phyloP scores from a whole-genome alignment of 1,140 invertebrate species.

The Eriocheir sinensis region DNA sequence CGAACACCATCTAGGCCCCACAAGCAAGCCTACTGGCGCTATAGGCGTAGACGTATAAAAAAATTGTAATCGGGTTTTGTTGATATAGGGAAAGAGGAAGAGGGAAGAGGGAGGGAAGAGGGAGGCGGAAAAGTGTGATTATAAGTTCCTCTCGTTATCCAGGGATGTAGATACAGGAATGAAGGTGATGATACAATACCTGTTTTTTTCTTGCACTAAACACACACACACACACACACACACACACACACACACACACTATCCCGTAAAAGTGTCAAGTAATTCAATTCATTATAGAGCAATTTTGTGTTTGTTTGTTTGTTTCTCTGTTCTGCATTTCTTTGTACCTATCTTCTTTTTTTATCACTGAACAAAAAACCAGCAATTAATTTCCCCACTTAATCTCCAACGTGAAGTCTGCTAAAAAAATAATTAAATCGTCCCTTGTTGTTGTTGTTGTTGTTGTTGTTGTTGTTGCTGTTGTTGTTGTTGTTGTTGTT shows the following conservation, averaged over 20 bases:
- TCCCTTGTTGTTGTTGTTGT: no score
- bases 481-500: no score
- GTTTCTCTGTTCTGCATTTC: neutral
- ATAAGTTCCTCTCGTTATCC: neutral
- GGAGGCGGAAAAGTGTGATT: neutral
- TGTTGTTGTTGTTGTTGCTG: no score
- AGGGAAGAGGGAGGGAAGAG: neutral
- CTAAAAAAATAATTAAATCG: no score
- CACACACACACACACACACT: neutral
- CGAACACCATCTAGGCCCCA: no score
- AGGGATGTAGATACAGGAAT: neutral
- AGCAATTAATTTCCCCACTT: neutral
- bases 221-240: neutral
- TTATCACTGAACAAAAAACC: neutral
- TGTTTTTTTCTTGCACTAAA: neutral
- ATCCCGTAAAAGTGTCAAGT: neutral
- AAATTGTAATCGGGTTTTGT: no score
- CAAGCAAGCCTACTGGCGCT: no score
- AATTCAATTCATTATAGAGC: neutral
- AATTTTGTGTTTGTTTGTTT: neutral
- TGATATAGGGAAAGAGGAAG: no score
- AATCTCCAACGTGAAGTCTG: no score
- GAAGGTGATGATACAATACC: neutral
- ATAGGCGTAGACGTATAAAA: no score
- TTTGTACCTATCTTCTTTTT: neutral